phyloP scores from a whole-genome alignment of 2,797 vertebrate genomes.

The Pangasius mekongensis region DNA sequence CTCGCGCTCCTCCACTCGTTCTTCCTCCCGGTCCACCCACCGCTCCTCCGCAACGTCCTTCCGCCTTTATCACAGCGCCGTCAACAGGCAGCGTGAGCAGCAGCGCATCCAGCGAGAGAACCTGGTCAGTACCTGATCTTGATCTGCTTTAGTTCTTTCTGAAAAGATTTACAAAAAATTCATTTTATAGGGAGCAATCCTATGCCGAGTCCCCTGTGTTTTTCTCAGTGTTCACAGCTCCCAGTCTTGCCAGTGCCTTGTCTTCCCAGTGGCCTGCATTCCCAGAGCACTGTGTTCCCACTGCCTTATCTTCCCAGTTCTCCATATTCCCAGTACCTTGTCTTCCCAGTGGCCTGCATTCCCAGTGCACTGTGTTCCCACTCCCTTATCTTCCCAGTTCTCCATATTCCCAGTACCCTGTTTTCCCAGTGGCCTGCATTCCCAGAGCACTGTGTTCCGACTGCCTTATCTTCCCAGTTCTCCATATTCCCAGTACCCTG shows the following conservation, averaged over 20 bases:
- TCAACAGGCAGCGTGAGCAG: conserved; percentile 90
- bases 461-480: no score
- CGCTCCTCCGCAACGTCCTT: conserved; percentile 42
- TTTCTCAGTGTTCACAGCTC: not conserved
- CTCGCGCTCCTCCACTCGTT: conserved; percentile 74
- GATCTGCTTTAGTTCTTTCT: not conserved
- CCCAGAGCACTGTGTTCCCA: no score
- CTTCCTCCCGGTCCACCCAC: conserved; percentile 65
- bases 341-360: no score
- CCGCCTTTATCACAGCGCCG: conserved; percentile 80
- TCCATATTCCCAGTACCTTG: no score
- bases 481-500: not conserved
- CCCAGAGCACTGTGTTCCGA: not conserved
- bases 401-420: no score
- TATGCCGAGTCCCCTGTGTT: not conserved
- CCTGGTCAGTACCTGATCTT: conserved; percentile 78
- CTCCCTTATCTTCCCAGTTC: no score
- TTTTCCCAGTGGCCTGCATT: no score
- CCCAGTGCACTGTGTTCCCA: no score
- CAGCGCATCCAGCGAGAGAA: conserved; percentile 92
- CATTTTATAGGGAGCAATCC: no score
- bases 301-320: no score
- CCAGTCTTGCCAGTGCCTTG: not conserved
- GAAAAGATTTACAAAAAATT: not conserved
- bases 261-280: not conserved